These are phyloP conservation scores for Patella ulyssiponensis DNA, from an alignment of 2,888 invertebrate genomes.

Conservation along the genomic window DNA sequence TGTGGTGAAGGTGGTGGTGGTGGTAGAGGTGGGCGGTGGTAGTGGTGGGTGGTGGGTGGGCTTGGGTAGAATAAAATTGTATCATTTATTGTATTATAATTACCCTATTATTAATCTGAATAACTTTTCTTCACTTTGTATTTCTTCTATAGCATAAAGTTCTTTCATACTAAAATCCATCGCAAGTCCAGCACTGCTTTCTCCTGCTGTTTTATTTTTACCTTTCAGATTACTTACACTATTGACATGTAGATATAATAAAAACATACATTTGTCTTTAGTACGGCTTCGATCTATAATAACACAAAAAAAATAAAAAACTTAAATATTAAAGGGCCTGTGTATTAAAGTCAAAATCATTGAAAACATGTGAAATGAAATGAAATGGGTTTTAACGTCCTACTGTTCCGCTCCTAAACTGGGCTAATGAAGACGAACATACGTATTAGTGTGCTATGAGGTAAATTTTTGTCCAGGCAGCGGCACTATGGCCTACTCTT, in stretches of 20 bases:
- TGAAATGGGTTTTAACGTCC: too few relatives aligned
- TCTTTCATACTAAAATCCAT: conserved; percentile 80
- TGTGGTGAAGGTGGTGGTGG: too few relatives aligned
- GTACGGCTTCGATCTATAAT: conserved; percentile 58
- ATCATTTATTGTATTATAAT: conserved; percentile 18
- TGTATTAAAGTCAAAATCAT: not conserved
- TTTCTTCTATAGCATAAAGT: conserved; percentile 81
- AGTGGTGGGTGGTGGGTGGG: too few relatives aligned
- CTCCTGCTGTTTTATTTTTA: conserved; percentile 35
- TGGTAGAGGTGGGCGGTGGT: too few relatives aligned
- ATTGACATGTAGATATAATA: conserved; percentile 85
- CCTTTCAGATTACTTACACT: conserved; percentile 81
- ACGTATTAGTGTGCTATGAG: too few relatives aligned
- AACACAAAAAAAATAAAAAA: not conserved
- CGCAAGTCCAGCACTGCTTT: conserved; percentile 72
- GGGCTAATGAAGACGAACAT: too few relatives aligned
- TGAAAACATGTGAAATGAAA: too few relatives aligned
- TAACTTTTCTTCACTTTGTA: conserved; percentile 81
- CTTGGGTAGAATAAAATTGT: too few relatives aligned
- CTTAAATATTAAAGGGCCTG: not conserved
- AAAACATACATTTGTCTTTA: conserved; percentile 73
- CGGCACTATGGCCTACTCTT: too few relatives aligned
- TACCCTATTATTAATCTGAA: conserved; percentile 84
- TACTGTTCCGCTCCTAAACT: too few relatives aligned
- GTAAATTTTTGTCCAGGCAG: too few relatives aligned